phyloP scores from a whole-genome alignment of 2,113 vertebrate species.

The Urocolius indicus region DNA sequence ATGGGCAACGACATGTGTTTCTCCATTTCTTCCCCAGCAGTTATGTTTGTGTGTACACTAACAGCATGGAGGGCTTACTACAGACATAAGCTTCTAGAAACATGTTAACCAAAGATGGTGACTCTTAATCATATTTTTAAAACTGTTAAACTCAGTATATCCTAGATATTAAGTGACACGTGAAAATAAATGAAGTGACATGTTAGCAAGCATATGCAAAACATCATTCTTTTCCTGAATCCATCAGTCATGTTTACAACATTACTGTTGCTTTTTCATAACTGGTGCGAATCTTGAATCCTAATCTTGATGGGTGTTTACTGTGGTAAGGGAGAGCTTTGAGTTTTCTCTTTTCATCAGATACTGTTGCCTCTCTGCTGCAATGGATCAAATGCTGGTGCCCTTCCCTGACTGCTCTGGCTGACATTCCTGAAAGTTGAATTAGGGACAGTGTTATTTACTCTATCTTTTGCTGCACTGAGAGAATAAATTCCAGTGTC shows the following conservation, averaged over 20 bases:
- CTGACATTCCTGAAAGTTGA: conserved; percentile 69
- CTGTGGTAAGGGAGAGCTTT: not conserved
- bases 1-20: not conserved
- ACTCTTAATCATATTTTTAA: not conserved
- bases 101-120: not conserved
- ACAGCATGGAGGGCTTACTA: not conserved
- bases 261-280: not conserved
- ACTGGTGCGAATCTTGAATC: not conserved
- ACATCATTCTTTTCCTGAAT: not conserved
- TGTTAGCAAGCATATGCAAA: not conserved
- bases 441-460: conserved; percentile 68
- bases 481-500: conserved; percentile 30
- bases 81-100: not conserved
- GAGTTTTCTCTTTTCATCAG: conserved; percentile 1
- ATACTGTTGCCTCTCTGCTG: not conserved
- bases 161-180: not conserved
- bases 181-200: not conserved
- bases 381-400: conserved; percentile 52
- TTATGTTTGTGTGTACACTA: not conserved
- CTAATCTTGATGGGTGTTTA: not conserved
- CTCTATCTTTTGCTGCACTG: conserved; percentile 37
- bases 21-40: not conserved
- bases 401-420: conserved; percentile 55
- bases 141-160: not conserved
- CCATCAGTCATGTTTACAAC: not conserved